Percentiles rank a stretch among this genome's conserved stretches.
These are phyloP conservation scores for Phoxinus dragarum DNA, from an alignment of 2,797 vertebrate genomes.

Conservation along the genomic window DNA sequence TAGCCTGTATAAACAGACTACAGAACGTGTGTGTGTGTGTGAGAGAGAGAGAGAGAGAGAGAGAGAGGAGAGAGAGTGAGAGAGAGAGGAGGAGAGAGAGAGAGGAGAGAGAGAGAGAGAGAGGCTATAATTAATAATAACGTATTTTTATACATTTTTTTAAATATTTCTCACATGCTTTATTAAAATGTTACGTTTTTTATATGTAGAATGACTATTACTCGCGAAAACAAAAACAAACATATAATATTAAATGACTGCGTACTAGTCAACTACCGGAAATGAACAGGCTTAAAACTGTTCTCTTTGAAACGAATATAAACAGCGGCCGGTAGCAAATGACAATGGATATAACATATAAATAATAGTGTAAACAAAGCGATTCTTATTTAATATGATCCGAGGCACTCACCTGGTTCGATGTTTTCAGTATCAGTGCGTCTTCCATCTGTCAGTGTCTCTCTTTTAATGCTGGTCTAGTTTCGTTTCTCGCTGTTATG, in stretches of 20 bases:
- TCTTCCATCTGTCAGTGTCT: neutral
- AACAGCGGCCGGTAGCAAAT: neutral
- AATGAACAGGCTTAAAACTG: neutral
- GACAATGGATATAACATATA: neutral
- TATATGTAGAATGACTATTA: neutral
- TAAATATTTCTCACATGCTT: neutral
- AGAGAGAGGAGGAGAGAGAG: too few species aligned
- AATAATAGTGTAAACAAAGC: neutral
- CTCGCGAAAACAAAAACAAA: neutral
- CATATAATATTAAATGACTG: neutral
- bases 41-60: too few species aligned
- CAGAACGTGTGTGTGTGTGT: neutral
- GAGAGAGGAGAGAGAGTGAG: too few species aligned
- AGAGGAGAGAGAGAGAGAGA: too few species aligned
- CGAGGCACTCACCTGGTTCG: slow-evolving; percentile 4
- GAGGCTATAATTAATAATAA: neutral
- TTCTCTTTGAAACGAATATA: neutral
- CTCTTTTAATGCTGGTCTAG: slow-evolving; percentile 27
- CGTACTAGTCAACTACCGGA: neutral
- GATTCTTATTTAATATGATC: neutral
- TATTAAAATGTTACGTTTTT: neutral
- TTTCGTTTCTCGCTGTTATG: slow-evolving; percentile 51
- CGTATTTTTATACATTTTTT: neutral
- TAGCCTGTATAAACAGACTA: too few species aligned
- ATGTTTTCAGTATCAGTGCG: neutral